These are phyloP conservation scores for Brachionus paranguensis DNA, from an alignment of 1,140 invertebrate genomes.

Conservation along the genomic window DNA sequence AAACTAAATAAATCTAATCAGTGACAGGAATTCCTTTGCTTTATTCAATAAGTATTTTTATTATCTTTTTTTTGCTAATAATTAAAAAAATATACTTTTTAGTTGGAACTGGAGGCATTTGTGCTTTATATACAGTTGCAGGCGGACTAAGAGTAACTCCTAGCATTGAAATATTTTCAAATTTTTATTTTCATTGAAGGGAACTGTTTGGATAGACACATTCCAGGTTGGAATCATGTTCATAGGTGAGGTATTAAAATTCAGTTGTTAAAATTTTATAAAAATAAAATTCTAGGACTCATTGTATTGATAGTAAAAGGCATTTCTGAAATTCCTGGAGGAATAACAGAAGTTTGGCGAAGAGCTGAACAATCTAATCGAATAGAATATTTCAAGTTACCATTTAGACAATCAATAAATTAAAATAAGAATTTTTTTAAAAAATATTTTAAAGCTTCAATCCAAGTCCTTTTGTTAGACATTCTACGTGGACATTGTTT, in stretches of 20 bases:
- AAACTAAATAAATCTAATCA: not conserved
- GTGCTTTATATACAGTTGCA: constrained; percentile 30
- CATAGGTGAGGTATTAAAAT: constrained; percentile 57
- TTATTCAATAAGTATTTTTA: constrained; percentile 19
- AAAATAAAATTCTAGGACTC: not conserved
- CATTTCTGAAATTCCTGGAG: not conserved
- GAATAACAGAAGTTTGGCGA: constrained; percentile 48
- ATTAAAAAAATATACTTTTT: not conserved
- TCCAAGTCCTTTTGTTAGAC: constrained; percentile 64
- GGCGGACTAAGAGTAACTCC: constrained; percentile 70
- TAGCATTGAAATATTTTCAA: not conserved
- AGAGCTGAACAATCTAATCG: not conserved
- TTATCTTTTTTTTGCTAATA: not conserved
- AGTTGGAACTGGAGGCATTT: constrained; percentile 38
- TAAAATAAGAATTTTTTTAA: not conserved
- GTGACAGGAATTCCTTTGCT: constrained; percentile 23
- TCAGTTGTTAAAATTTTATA: not conserved
- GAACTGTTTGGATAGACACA: constrained; percentile 65
- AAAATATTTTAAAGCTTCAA: constrained; percentile 56
- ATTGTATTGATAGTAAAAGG: constrained; percentile 60
- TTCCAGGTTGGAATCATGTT: constrained; percentile 81
- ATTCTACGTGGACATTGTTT: constrained; percentile 81
- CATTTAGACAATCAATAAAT: not conserved
- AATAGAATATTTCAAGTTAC: constrained; percentile 21
- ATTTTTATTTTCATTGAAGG: not conserved